phyloP scores from a whole-genome alignment of 2,888 invertebrate genomes.

The Acanthacorydalis orientalis region DNA sequence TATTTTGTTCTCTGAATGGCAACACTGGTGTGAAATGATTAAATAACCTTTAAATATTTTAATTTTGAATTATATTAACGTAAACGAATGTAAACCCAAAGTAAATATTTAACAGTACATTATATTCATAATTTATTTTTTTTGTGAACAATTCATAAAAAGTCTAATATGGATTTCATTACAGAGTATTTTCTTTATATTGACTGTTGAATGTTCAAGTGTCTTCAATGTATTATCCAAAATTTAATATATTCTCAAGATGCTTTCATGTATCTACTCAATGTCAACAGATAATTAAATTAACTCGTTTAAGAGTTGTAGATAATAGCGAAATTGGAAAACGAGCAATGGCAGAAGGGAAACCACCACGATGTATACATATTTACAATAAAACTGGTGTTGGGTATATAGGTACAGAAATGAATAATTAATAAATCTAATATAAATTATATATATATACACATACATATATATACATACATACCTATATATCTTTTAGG shows the following conservation, averaged over 20 bases:
- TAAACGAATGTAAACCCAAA: too few relatives aligned
- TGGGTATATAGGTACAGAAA: constrained; percentile 40
- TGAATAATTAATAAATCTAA: background rate
- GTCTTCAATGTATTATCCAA: too few relatives aligned
- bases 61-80: too few relatives aligned
- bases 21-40: too few relatives aligned
- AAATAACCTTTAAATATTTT: too few relatives aligned
- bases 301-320: constrained; percentile 75
- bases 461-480: background rate
- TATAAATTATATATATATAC: background rate
- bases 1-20: too few relatives aligned
- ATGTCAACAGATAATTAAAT: constrained; percentile 48
- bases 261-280: constrained; percentile 39
- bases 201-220: too few relatives aligned
- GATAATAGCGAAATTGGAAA: constrained; percentile 95
- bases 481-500: constrained; percentile 27
- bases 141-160: too few relatives aligned
- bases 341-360: constrained; percentile 85
- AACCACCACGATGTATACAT: constrained; percentile 85
- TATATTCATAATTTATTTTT: too few relatives aligned
- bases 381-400: constrained; percentile 67
- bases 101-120: too few relatives aligned
- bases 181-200: too few relatives aligned
- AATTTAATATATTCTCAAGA: constrained; percentile 6
- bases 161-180: too few relatives aligned